Conservation (phyloP, 2,113 vertebrate genomes). For the Equus quagga region DNA sequence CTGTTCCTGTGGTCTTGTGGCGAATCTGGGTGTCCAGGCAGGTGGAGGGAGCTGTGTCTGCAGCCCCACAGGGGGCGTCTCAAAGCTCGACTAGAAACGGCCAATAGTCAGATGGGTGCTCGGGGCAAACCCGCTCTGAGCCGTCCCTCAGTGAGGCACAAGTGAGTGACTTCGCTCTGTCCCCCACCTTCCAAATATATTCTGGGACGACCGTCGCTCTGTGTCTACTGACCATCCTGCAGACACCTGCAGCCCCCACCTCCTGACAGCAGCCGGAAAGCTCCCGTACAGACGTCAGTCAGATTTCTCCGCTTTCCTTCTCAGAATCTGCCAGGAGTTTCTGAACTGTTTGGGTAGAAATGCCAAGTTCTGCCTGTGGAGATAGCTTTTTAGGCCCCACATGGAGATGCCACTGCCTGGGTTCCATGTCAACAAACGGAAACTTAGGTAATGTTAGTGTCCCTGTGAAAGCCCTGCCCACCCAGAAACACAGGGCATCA, state of each 20-base stretch:
- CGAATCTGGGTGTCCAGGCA: rapidly evolving
- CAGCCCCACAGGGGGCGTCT: background rate
- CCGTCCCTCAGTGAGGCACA: rapidly evolving
- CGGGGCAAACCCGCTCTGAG: background rate
- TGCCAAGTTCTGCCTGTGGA: background rate
- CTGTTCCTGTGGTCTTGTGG: background rate
- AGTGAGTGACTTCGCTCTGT: background rate
- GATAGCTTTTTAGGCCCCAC: background rate
- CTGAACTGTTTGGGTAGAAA: background rate
- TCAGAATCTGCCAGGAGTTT: rapidly evolving
- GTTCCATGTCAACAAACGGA: no score
- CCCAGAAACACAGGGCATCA: rapidly evolving
- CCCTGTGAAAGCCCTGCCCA: background rate
- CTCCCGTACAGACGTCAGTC: background rate
- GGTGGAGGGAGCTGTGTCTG: background rate
- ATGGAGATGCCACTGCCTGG: rapidly evolving
- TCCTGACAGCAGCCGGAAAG: background rate
- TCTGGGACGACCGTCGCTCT: no score
- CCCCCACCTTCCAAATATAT: no score
- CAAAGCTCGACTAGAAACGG: background rate
- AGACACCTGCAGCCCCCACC: no score
- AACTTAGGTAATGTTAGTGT: background rate
- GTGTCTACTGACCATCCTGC: background rate
- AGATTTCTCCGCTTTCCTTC: no score
- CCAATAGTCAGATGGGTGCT: no score